These are phyloP conservation scores for Coryphaenoides rupestris DNA, from an alignment of 2,113 vertebrate species.

Conservation along the genomic window DNA sequence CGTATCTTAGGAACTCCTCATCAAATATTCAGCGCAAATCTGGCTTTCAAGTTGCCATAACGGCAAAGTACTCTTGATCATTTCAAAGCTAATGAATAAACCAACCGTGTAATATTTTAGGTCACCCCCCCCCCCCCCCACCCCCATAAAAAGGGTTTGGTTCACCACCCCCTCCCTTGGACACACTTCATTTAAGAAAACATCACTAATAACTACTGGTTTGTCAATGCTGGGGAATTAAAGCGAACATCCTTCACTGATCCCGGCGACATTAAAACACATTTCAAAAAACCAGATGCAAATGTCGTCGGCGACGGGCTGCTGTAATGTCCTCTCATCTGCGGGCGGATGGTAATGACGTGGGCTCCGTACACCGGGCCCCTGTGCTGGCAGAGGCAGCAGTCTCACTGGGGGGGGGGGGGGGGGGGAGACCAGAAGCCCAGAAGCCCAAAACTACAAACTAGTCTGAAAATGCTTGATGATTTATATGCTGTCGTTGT, in stretches of 20 bases:
- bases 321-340: constrained; percentile 28
- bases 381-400: neutral
- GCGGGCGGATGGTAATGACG: constrained; percentile 14
- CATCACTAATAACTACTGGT: constrained; percentile 2
- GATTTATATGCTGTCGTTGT: too few relatives aligned
- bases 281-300: constrained; percentile 5
- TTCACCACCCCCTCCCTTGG: neutral
- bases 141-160: neutral
- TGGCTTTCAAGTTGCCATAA: constrained; percentile 10
- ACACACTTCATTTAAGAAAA: neutral
- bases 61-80: constrained; percentile 2
- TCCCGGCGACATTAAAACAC: constrained; percentile 25
- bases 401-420: constrained; percentile 1
- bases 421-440: too few relatives aligned
- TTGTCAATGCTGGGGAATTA: constrained; percentile 26
- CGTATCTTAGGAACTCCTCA: neutral
- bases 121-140: neutral
- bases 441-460: too few relatives aligned
- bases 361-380: constrained; percentile 23
- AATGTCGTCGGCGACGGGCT: constrained; percentile 15
- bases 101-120: neutral
- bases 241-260: constrained; percentile 35
- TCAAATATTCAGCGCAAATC: neutral
- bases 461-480: too few relatives aligned
- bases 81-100: neutral